phyloP scores from a whole-genome alignment of 2,888 invertebrate species.

The Leptarthrus brevirostris region DNA sequence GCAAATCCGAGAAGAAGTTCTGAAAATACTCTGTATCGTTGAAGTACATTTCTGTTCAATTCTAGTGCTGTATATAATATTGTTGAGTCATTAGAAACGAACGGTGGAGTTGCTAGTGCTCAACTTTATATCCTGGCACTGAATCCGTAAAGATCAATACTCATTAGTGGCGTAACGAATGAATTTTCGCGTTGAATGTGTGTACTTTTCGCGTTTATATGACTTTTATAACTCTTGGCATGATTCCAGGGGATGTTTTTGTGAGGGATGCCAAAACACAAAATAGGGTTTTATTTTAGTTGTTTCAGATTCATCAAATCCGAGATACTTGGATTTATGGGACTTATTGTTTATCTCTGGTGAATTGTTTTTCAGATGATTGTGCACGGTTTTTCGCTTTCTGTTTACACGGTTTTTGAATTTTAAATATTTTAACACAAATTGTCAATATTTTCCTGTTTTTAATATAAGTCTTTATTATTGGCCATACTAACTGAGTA shows the following conservation, averaged over 20 bases:
- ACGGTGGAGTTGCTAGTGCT: background rate
- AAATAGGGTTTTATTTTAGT: constrained; percentile 6
- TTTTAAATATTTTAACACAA: background rate
- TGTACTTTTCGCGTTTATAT: constrained; percentile 4
- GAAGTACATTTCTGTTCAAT: background rate
- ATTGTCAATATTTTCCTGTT: background rate
- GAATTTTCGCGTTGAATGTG: constrained; percentile 7
- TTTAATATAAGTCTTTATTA: background rate
- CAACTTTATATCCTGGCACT: background rate
- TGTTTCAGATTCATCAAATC: background rate
- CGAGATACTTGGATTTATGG: background rate
- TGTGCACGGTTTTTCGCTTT: background rate
- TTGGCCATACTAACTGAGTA: background rate
- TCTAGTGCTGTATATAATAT: background rate
- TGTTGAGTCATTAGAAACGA: constrained; percentile 8
- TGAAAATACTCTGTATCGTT: background rate
- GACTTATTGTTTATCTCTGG: no score
- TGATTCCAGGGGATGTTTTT: background rate
- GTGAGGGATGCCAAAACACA: constrained; percentile 10
- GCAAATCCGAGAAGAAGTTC: constrained; percentile 11
- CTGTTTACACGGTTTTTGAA: no score
- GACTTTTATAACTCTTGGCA: constrained; percentile 26
- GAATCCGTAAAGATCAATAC: background rate
- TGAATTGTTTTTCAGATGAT: no score
- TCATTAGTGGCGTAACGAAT: constrained; percentile 8